phyloP scores from a whole-genome alignment of 2,113 vertebrate genomes.

The Fregata magnificens region DNA sequence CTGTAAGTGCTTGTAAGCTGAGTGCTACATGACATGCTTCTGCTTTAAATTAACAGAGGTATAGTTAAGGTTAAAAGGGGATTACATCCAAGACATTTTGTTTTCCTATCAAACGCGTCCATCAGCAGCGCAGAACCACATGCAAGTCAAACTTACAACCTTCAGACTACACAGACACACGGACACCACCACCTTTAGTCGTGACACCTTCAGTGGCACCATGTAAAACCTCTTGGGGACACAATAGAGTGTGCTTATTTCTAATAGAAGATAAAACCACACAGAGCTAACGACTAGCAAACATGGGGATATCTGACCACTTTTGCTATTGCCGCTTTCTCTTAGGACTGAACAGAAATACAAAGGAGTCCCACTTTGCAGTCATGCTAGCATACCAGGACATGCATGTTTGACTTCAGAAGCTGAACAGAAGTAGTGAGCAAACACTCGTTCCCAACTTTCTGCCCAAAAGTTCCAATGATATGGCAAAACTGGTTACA shows the following conservation, averaged over 20 bases:
- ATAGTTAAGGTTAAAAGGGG: background rate
- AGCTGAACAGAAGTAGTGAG: background rate
- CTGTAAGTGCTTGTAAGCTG: background rate
- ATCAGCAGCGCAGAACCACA: background rate
- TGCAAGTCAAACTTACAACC: background rate
- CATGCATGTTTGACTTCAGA: background rate
- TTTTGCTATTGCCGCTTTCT: background rate
- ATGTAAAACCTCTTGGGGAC: background rate
- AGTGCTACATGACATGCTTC: background rate
- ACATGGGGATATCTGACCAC: background rate
- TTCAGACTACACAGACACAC: background rate
- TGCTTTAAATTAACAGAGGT: background rate
- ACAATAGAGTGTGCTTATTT: background rate
- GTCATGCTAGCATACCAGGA: background rate
- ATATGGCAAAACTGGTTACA: background rate
- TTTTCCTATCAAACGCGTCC: background rate
- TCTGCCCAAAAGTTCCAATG: background rate
- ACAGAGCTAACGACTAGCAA: background rate
- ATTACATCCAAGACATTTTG: background rate
- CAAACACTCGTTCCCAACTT: background rate
- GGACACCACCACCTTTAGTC: background rate
- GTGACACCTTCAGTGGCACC: background rate
- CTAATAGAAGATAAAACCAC: background rate
- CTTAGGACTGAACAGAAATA: background rate
- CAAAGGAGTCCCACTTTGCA: background rate